Conservation (phyloP, 2,797 vertebrate genomes). For the Tenualosa thibaudeaui region DNA sequence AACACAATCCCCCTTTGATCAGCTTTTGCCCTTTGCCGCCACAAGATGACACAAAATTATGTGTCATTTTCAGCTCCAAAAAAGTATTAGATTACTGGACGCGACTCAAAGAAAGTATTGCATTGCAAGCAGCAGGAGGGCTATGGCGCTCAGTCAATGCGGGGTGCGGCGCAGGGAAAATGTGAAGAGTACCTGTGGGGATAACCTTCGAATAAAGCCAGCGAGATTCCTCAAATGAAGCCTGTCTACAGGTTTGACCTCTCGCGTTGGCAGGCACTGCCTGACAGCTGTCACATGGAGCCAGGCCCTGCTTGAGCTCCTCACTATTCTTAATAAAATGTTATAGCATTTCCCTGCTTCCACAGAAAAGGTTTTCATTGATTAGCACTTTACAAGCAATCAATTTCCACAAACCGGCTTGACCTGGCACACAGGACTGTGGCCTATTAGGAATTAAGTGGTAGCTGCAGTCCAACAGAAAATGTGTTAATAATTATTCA, state of each 20-base stretch:
- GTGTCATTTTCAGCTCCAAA: not conserved
- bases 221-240: slow-evolving; percentile 19
- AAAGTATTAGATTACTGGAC: slow-evolving; percentile 14
- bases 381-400: slow-evolving; percentile 78
- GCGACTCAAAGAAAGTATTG: slow-evolving; percentile 14
- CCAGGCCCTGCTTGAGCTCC: slow-evolving; percentile 45
- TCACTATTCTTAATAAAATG: slow-evolving; percentile 65
- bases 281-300: slow-evolving; percentile 58
- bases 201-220: slow-evolving; percentile 19
- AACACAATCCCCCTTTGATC: not conserved
- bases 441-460: slow-evolving; percentile 64
- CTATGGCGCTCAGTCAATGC: not conserved
- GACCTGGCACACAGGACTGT: slow-evolving; percentile 62
- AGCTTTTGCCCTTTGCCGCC: not conserved
- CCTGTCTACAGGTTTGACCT: slow-evolving; percentile 42
- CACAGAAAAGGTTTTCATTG: slow-evolving; percentile 74
- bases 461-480: slow-evolving; percentile 62
- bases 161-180: slow-evolving; percentile 13
- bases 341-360: slow-evolving; percentile 66
- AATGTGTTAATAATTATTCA: slow-evolving; percentile 69
- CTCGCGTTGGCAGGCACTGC: slow-evolving; percentile 45
- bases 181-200: slow-evolving; percentile 10
- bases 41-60: not conserved
- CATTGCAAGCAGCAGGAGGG: not conserved
- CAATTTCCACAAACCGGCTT: slow-evolving; percentile 75